These are phyloP conservation scores for Himalopsyche anomala DNA, from an alignment of 2,888 invertebrate species.

Conservation along the genomic window DNA sequence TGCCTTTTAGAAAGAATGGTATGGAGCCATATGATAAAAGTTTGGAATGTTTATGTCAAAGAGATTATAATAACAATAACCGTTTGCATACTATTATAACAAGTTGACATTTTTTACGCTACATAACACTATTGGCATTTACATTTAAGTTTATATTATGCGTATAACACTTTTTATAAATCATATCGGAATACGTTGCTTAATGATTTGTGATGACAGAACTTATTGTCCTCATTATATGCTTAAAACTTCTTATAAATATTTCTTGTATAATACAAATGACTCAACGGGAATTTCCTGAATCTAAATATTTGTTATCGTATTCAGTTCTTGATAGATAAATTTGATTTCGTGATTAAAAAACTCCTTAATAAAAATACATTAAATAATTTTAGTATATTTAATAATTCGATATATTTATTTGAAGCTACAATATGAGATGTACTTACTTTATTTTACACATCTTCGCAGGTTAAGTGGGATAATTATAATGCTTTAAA, in stretches of 20 bases:
- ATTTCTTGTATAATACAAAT: neutral
- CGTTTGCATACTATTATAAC: slow-evolving; percentile 54
- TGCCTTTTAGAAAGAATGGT: slow-evolving; percentile 17
- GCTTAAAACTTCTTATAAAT: neutral
- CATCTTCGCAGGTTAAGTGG: too few relatives aligned
- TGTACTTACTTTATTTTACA: too few relatives aligned
- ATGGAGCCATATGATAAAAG: slow-evolving; percentile 17
- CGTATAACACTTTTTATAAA: neutral
- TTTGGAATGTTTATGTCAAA: slow-evolving; percentile 58
- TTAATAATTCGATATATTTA: too few relatives aligned
- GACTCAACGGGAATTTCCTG: too few relatives aligned
- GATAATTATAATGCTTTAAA: too few relatives aligned
- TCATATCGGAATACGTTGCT: neutral
- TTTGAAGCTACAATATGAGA: too few relatives aligned
- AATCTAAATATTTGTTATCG: too few relatives aligned
- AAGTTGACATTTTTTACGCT: slow-evolving; percentile 39
- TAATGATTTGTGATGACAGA: slow-evolving; percentile 13
- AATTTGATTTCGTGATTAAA: too few relatives aligned
- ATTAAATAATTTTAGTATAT: too few relatives aligned
- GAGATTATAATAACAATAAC: slow-evolving; percentile 58
- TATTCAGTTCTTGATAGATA: too few relatives aligned
- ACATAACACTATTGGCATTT: neutral
- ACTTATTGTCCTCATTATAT: neutral
- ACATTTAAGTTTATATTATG: neutral
- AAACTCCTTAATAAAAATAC: too few relatives aligned